Evolutionary conservation across 2,888 invertebrate genomes (phyloP), one percentile per base, ranked within the genome.

Genomic region (Tinea trinotella): DNA sequence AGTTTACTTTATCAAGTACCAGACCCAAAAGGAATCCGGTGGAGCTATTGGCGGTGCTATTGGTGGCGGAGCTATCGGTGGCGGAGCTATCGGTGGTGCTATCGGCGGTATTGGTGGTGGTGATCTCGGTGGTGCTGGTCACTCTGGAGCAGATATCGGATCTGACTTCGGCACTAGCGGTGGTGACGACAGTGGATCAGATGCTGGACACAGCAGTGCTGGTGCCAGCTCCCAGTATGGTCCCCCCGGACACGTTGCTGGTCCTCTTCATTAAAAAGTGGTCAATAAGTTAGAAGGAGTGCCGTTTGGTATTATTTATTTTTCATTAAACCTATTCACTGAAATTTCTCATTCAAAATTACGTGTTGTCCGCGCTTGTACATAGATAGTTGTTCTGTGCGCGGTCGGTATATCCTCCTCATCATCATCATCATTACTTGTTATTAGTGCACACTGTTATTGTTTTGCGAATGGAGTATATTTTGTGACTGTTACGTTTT

Each of bases 1-100:
- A 84, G 95, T 95, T 56, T 95, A 95, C 90, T 95, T 95, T 89
- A 95, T 93, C 89, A 90, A 91, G 62, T 93, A 93, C 88, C 92
- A 91, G 86, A 91, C 92, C 57, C 91, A 92, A 79, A 87, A 79
- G 67, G 86, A 87, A 60, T 63, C 65, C 56, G 70, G 76, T 40
- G 81, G 79, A 36, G 85, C 80, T 58, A 69, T 71, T 56, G 76
- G 76, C 52, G 72, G 70, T 36, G 70, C 60, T 63, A 66, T 71
- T 48, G 71, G 70, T 10, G 70, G 76, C 20, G 77, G 75, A 2
- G 71, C 68, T 36, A 73, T 72, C 19, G 61, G 61, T 36, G 68
- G 67, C 56, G 60, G 68, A 55, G 73, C 76, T 20, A 81, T 80
- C 52, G 75, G 71, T 53, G 59, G 62, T 24, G 65, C 75, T 49